Base-by-base conservation (phyloP, 2,888 invertebrate genomes). In the Caenorhabditis sp. region DNA sequence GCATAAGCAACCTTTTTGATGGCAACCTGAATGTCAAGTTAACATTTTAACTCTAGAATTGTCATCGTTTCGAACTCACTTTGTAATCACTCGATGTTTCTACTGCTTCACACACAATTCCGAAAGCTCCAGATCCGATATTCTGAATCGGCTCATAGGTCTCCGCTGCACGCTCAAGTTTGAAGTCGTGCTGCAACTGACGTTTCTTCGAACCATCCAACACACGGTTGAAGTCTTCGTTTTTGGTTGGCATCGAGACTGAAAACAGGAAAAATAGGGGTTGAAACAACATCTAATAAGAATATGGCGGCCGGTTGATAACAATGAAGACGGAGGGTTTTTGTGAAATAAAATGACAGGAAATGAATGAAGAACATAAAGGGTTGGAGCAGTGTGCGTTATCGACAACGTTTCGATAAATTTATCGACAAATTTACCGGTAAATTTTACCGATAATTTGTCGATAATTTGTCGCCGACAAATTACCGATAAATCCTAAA, bases 1-100 rank as follows among this genome's bases (percentile, higher is more conserved):
- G 91, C 91, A 66, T 91, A 90, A 1, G 89, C 90, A 56, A 91
- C 89, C 64, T 91, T 91, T 79, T 91, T 91, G 24, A 91, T 88
- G 28, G 91, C 91, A 12, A 91, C 90, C 89, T 90, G 69, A 73
- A 14, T 8, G 19, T 49, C n/a, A n/a, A n/a, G n/a, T n/a, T n/a
- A 44, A 51, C n/a, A 41, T 58, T 22, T 28, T n/a, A n/a, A n/a
- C n/a, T n/a, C n/a, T n/a, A n/a, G 12, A 35, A 35, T 54, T n/a
- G 66, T 38, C 19, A 49, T 51, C 26, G 8, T 49, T n/a, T n/a
- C n/a, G 19, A 16, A 31, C 49, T 44, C 22, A 89, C 89, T 64
- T 82, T 86, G 24, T 84, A 66, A 22, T 85, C 61, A 58, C 80
- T 87, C 19, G 82, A 84, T 12, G 82, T 85, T 75, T 89, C 89